Evolutionary conservation across 2,113 vertebrate genomes (phyloP).

Genomic region (Misgurnus mizolepis): DNA sequence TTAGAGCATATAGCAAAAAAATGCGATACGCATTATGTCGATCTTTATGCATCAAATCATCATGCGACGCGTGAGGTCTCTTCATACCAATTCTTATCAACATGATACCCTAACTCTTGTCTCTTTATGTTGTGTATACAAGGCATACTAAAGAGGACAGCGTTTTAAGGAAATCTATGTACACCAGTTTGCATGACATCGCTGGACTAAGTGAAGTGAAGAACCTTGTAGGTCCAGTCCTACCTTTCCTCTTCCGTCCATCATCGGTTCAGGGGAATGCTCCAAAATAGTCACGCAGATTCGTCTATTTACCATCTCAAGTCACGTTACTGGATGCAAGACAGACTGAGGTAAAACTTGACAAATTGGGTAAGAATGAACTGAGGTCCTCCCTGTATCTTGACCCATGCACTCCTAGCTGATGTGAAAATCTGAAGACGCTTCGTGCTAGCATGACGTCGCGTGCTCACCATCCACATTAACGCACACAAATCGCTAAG

Average conservation of each 20-base stretch:
- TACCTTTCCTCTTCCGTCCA: slow-evolving; percentile 42
- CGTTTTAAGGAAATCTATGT: background rate
- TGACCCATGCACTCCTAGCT: slow-evolving; percentile 75
- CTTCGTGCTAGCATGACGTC: slow-evolving; percentile 68
- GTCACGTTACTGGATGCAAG: background rate
- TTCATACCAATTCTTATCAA: background rate
- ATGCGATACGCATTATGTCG: background rate
- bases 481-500: slow-evolving; percentile 39
- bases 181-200: slow-evolving; percentile 4
- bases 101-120: background rate
- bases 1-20: slow-evolving; percentile 16
- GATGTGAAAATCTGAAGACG: slow-evolving; percentile 71
- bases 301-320: slow-evolving; percentile 16
- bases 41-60: background rate
- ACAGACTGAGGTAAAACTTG: slow-evolving; percentile 51
- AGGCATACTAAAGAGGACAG: background rate
- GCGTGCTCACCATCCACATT: slow-evolving; percentile 51
- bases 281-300: slow-evolving; percentile 24
- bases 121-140: background rate
- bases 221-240: slow-evolving; percentile 25
- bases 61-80: background rate
- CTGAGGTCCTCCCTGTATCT: slow-evolving; percentile 69
- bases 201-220: slow-evolving; percentile 12
- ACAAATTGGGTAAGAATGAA: slow-evolving; percentile 77
- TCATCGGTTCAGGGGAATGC: slow-evolving; percentile 25